Base-by-base conservation (phyloP, 2,888 invertebrate genomes). In the Pseudoips prasinana region DNA sequence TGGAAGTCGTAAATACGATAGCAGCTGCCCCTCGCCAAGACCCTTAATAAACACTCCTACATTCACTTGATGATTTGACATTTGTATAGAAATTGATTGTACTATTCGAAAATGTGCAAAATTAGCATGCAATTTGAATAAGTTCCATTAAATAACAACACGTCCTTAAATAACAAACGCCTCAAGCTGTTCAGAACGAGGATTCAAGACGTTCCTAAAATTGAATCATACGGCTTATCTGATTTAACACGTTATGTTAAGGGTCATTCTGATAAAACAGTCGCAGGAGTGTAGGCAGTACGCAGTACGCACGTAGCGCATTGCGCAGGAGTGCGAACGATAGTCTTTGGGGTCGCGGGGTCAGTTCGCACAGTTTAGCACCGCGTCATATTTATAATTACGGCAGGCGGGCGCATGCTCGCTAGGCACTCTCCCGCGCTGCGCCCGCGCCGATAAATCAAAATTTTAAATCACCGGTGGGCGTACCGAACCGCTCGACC, bases 401-500 rank as follows among this genome's bases (percentile, higher is more conserved):
- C 81, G 72, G 66, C 73, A 62, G 69, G 73, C 72, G 61, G 55
- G 64, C 64, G 67, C 67, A 59, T 58, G 72, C 68, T 63, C 70
- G 63, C 65, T 61, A 63, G 68, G 64, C 67, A 61, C 73, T 69
- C 72, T 71, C 67, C 68, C 67, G 74, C 67, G 70, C 72, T 59
- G 71, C 69, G 72, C 72, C 55, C 64, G 66, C 73, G 72, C 70
- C 86, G 79, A 88, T 88, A 88, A 88, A 88, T 87, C 88, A 88
- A 87, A 87, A 84, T 87, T 88, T 88, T 87, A 87, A 88, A 88
- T 88, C 87, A 88, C 86, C 82, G 85, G 78, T 86, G 86, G 88
- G 88, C 88, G 88, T 72, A 54, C 58, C 84, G 52, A 58, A 46
- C 71, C 77, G 81, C 76, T 78, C 77, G 72, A 58, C 76, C 82